Percentiles rank a stretch among this genome's conserved stretches.
phyloP scores from a whole-genome alignment of 2,797 vertebrate species.

The Cygnus olor region DNA sequence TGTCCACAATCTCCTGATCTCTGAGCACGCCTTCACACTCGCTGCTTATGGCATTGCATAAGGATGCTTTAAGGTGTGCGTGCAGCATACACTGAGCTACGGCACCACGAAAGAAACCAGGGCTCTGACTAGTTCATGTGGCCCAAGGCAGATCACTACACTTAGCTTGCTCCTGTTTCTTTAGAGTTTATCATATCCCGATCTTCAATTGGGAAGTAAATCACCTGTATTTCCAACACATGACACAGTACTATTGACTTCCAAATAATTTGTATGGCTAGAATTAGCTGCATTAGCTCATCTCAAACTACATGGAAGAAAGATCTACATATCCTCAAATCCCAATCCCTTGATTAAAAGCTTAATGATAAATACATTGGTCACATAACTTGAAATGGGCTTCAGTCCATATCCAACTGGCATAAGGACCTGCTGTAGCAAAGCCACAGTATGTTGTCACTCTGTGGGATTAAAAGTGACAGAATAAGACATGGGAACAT shows the following conservation, averaged over 20 bases:
- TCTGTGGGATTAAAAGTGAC: neutral
- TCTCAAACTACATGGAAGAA: neutral
- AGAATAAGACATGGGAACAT: neutral
- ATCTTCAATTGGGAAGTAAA: neutral
- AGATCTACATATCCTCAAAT: neutral
- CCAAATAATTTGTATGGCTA: neutral
- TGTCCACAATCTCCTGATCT: slow-evolving; percentile 39
- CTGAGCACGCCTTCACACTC: slow-evolving; percentile 46
- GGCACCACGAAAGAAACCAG: neutral
- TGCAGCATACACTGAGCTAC: neutral
- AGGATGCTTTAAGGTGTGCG: neutral
- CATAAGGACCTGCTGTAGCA: neutral
- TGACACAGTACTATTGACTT: neutral
- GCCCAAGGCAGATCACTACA: neutral
- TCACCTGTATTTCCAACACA: neutral
- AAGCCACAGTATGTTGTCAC: neutral
- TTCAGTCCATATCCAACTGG: neutral
- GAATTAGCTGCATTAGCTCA: neutral
- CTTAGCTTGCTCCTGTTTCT: neutral
- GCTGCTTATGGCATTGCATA: slow-evolving; percentile 45
- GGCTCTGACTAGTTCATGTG: neutral
- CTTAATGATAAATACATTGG: neutral
- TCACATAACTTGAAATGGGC: neutral
- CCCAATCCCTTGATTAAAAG: neutral
- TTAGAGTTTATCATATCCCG: neutral